phyloP scores from a whole-genome alignment of 1,140 invertebrate genomes.

The Drosophila ananassae region DNA sequence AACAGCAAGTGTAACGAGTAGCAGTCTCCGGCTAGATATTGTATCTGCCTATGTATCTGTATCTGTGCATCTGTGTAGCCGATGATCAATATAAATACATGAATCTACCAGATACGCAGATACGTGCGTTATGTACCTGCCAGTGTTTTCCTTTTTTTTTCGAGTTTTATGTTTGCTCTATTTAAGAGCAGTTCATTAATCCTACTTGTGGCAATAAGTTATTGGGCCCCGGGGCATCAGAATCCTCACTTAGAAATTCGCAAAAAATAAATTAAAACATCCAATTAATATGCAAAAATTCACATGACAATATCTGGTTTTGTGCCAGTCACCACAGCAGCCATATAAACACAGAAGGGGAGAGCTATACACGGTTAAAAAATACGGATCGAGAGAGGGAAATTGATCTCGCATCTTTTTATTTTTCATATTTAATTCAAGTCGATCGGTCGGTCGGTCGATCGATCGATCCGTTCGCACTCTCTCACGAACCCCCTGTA shows the following conservation, averaged over 20 bases:
- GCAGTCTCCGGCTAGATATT: slow-evolving; percentile 19
- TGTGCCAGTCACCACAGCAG: slow-evolving; percentile 36
- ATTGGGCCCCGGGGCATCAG: neutral
- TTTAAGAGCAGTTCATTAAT: neutral
- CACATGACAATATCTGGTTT: slow-evolving; percentile 63
- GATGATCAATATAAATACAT: neutral
- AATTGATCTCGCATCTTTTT: slow-evolving; percentile 9
- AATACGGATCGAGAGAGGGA: slow-evolving; percentile 1
- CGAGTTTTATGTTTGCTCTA: neutral
- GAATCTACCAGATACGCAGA: slow-evolving; percentile 9
- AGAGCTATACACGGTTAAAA: neutral
- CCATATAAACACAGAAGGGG: slow-evolving; percentile 31
- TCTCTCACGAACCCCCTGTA: slow-evolving; percentile 26
- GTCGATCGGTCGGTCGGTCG: slow-evolving; percentile 10
- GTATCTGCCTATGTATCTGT: slow-evolving; percentile 1
- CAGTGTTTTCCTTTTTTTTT: no score
- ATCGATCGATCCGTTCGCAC: slow-evolving; percentile 17
- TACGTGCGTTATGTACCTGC: slow-evolving; percentile 4
- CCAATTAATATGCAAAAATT: slow-evolving; percentile 51
- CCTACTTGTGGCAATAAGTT: slow-evolving; percentile 4
- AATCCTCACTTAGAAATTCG: slow-evolving; percentile 3
- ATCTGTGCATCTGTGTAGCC: slow-evolving; percentile 6
- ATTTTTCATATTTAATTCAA: slow-evolving; percentile 26
- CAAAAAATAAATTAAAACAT: slow-evolving; percentile 18
- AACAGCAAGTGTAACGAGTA: slow-evolving; percentile 51